Conservation (phyloP, 2,113 vertebrate genomes). For the Morphnarchus princeps region DNA sequence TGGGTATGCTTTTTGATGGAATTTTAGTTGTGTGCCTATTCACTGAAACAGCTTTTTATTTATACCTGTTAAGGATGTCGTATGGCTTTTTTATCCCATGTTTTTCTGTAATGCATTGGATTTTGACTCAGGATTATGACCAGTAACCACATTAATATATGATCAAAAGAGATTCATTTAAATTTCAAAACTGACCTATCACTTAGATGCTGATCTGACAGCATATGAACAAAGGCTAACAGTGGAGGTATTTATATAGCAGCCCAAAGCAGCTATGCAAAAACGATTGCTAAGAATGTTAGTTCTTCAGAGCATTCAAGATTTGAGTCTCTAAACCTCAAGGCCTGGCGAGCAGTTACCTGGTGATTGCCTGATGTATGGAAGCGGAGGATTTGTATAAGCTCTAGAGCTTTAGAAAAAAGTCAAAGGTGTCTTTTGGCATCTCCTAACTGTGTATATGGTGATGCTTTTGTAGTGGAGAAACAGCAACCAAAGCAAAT, state of each 20-base stretch:
- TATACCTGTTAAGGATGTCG: neutral
- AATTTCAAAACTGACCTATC: neutral
- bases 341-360: neutral
- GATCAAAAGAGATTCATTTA: neutral
- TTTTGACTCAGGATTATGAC: neutral
- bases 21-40: neutral
- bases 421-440: neutral
- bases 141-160: neutral
- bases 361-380: neutral
- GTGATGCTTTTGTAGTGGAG: neutral
- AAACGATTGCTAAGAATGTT: neutral
- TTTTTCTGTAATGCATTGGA: neutral
- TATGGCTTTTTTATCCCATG: neutral
- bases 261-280: neutral
- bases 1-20: slow-evolving; percentile 49
- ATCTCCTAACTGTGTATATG: neutral
- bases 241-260: neutral
- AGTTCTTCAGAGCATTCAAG: neutral
- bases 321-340: neutral
- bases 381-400: neutral
- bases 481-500: neutral
- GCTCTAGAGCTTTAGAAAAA: neutral
- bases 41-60: neutral
- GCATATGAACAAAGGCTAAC: neutral
- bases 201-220: neutral